Evolutionary conservation across 2,888 invertebrate species (phyloP).

Genomic region (Macrosoma leucophasiata): DNA sequence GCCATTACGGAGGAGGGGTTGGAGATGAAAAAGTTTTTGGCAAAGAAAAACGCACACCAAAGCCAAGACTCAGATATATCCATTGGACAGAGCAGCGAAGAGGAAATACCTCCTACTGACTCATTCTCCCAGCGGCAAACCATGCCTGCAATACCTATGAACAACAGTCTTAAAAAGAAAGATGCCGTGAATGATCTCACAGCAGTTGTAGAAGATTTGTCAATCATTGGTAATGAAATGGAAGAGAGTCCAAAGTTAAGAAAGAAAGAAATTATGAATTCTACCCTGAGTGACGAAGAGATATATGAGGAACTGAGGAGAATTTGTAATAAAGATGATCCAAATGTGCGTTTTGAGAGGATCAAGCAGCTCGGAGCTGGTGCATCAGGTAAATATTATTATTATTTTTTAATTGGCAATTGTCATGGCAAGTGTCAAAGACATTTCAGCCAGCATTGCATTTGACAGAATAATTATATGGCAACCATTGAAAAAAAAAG

Average conservation of each 20-base stretch:
- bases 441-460: too few relatives aligned
- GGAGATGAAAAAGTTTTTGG: slow-evolving; percentile 85
- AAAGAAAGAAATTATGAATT: slow-evolving; percentile 73
- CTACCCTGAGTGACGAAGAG: slow-evolving; percentile 80
- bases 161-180: slow-evolving; percentile 57
- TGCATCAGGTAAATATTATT: slow-evolving; percentile 78
- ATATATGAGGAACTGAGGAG: slow-evolving; percentile 84
- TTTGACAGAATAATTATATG: too few relatives aligned
- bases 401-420: too few relatives aligned
- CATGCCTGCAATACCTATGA: slow-evolving; percentile 72
- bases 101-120: slow-evolving; percentile 62
- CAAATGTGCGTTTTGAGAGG: slow-evolving; percentile 85
- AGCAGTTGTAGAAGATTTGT: slow-evolving; percentile 59
- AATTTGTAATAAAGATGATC: slow-evolving; percentile 90
- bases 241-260: slow-evolving; percentile 78
- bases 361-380: slow-evolving; percentile 93
- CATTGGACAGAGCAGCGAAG: slow-evolving; percentile 72
- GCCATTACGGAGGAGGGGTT: slow-evolving; percentile 88
- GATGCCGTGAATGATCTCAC: slow-evolving; percentile 51
- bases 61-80: slow-evolving; percentile 76
- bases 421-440: too few relatives aligned
- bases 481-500: too few relatives aligned
- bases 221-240: slow-evolving; percentile 55
- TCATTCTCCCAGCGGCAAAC: slow-evolving; percentile 63
- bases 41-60: slow-evolving; percentile 82